Conservation (phyloP, 2,888 invertebrate species). For the Andrena minutula region DNA sequence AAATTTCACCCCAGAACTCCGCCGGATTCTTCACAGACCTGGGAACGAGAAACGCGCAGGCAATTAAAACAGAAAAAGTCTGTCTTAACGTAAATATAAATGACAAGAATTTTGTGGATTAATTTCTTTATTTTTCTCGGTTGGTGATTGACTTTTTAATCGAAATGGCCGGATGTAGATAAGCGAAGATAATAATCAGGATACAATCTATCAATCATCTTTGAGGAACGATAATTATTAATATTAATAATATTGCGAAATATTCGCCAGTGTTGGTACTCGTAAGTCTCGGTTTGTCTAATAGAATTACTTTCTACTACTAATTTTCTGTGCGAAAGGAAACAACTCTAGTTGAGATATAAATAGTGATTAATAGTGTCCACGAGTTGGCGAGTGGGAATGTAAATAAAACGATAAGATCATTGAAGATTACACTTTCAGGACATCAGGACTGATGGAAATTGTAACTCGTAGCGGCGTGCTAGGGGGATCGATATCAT, state of each 20-base stretch:
- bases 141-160: too few relatives aligned
- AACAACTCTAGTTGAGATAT: too few relatives aligned
- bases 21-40: conserved; percentile 94
- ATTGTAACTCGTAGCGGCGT: conserved; percentile 32
- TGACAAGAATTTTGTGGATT: not conserved
- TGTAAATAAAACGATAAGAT: not conserved
- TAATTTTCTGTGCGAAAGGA: too few relatives aligned
- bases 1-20: conserved; percentile 96
- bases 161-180: too few relatives aligned
- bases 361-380: too few relatives aligned
- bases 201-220: not conserved
- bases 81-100: too few relatives aligned
- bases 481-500: conserved; percentile 72
- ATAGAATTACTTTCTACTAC: too few relatives aligned
- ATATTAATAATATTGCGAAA: not conserved
- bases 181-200: too few relatives aligned
- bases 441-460: conserved; percentile 6
- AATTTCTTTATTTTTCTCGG: too few relatives aligned
- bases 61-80: not conserved
- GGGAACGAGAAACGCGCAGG: conserved; percentile 20
- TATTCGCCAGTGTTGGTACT: too few relatives aligned
- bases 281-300: too few relatives aligned
- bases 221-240: not conserved
- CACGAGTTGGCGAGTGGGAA: not conserved
- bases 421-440: conserved; percentile 13